phyloP scores from a whole-genome alignment of 1,140 invertebrate genomes.

The Lethocerus indicus region DNA sequence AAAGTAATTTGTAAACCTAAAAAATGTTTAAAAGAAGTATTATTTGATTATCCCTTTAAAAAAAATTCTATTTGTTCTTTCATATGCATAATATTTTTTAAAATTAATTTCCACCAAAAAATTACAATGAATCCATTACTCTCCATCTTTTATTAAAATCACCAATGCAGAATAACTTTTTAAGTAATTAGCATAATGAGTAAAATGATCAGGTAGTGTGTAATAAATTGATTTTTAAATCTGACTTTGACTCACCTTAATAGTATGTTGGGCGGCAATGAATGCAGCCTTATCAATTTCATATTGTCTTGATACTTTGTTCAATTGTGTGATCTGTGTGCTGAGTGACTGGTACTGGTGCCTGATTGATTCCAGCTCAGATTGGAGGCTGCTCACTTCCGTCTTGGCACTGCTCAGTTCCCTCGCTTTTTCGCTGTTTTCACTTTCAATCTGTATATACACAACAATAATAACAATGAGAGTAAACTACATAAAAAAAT shows the following conservation, averaged over 20 bases:
- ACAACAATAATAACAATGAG: too few relatives aligned
- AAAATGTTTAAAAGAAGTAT: too few relatives aligned
- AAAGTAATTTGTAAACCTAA: too few relatives aligned
- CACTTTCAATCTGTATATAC: slow-evolving; percentile 1
- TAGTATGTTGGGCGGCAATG: neutral
- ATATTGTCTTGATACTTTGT: neutral
- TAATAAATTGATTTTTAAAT: neutral
- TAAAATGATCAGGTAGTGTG: neutral
- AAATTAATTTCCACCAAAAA: too few relatives aligned
- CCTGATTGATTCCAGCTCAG: neutral
- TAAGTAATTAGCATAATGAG: too few relatives aligned
- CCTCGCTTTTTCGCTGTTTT: slow-evolving; percentile 1
- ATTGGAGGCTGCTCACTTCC: slow-evolving; percentile 3
- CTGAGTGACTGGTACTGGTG: neutral
- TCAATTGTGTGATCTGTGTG: neutral
- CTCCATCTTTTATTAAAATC: too few relatives aligned
- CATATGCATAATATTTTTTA: too few relatives aligned
- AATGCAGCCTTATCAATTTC: neutral
- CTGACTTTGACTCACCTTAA: neutral
- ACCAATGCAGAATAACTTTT: too few relatives aligned
- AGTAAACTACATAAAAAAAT: too few relatives aligned
- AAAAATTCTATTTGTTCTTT: too few relatives aligned
- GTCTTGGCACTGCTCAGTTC: slow-evolving; percentile 1
- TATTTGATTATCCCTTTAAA: too few relatives aligned
- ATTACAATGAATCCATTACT: too few relatives aligned